Evolutionary conservation across 2,888 invertebrate genomes (phyloP).

Genomic region (Troglohyphantes excavatus): DNA sequence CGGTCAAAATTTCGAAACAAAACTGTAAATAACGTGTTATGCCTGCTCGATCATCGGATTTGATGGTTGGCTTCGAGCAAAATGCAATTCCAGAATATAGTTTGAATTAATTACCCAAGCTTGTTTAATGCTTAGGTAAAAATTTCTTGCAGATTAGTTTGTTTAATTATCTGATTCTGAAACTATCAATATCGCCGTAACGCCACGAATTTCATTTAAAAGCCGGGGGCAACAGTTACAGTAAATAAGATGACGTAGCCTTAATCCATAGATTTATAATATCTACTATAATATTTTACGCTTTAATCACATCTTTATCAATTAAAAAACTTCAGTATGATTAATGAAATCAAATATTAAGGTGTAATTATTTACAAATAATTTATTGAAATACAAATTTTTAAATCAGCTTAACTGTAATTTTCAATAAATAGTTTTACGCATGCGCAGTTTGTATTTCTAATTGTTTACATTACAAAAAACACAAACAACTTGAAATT

Average conservation of each 20-base stretch:
- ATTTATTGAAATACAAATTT: no score
- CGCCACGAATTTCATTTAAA: conserved; percentile 50
- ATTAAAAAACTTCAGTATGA: no score
- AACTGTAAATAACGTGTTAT: neutral
- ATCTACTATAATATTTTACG: neutral
- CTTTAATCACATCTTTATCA: no score
- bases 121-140: neutral
- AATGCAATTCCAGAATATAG: neutral
- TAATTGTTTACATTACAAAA: no score
- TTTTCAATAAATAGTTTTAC: no score
- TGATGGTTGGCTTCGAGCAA: neutral
- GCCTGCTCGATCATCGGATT: neutral
- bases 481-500: no score
- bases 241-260: conserved; percentile 15
- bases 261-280: neutral
- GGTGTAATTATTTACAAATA: no score
- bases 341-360: no score
- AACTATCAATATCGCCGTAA: conserved; percentile 13
- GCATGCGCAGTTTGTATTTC: neutral
- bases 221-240: conserved; percentile 31
- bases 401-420: no score
- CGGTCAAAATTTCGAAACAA: neutral
- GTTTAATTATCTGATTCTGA: conserved; percentile 22
- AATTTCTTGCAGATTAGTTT: neutral
- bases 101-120: neutral